A percentile compares a stretch with the other conserved stretches of the same genome.
These are phyloP conservation scores for Vicugna pacos DNA, from an alignment of 2,113 vertebrate genomes.

Conservation along the genomic window DNA sequence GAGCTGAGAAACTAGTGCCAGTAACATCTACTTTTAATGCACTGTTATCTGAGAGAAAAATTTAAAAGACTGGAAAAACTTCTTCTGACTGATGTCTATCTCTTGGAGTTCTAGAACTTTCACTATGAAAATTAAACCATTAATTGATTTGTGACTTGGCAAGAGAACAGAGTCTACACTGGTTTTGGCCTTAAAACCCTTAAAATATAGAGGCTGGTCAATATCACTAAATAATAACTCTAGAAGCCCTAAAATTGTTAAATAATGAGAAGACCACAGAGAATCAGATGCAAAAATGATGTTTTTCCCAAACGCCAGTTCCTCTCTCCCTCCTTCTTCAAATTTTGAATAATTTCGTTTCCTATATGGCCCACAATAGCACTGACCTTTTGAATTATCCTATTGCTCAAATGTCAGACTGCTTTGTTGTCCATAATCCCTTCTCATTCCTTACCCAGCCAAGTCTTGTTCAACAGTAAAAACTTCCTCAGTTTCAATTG, in stretches of 20 bases:
- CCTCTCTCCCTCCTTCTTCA: background rate
- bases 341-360: conserved; percentile 1
- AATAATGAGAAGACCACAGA: background rate
- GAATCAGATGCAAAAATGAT: background rate
- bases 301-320: background rate
- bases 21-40: background rate
- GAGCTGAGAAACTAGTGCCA: background rate
- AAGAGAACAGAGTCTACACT: background rate
- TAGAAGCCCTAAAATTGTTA: background rate
- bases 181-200: background rate
- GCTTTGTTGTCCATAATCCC: background rate
- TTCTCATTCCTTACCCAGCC: background rate
- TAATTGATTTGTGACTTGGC: background rate
- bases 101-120: background rate
- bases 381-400: background rate
- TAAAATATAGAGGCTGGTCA: background rate
- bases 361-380: background rate
- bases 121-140: background rate
- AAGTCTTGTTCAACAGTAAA: conserved; percentile 11
- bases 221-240: background rate
- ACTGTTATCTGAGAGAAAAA: background rate
- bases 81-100: background rate
- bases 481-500: background rate
- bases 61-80: background rate
- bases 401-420: background rate